phyloP scores from a whole-genome alignment of 1,140 invertebrate genomes.

The Euglossa dilemma region DNA sequence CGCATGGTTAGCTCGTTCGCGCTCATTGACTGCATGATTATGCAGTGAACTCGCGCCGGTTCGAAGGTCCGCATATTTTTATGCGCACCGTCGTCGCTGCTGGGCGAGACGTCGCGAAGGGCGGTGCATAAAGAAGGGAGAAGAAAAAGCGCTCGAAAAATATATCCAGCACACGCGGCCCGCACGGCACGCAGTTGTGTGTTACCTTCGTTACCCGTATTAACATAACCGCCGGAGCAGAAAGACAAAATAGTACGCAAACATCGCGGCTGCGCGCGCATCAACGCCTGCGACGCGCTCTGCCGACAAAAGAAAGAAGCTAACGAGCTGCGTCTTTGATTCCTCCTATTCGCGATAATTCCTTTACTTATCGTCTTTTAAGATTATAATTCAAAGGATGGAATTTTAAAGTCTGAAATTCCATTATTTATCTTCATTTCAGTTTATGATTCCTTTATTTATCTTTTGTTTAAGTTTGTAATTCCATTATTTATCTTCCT shows the following conservation, averaged over 20 bases:
- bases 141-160: slow-evolving; percentile 57
- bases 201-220: slow-evolving; percentile 65
- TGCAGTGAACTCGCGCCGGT: slow-evolving; percentile 65
- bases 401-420: too few species aligned
- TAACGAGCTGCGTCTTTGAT: background rate
- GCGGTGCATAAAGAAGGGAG: slow-evolving; percentile 42
- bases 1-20: slow-evolving; percentile 76
- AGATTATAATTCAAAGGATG: too few species aligned
- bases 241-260: slow-evolving; percentile 60
- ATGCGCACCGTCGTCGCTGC: slow-evolving; percentile 47
- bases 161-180: slow-evolving; percentile 41
- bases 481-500: too few species aligned
- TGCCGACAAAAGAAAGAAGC: background rate
- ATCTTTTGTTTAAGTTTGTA: too few species aligned
- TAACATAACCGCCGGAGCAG: slow-evolving; percentile 71
- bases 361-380: too few species aligned
- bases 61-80: slow-evolving; percentile 71
- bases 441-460: too few species aligned
- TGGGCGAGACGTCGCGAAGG: slow-evolving; percentile 63
- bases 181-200: slow-evolving; percentile 43
- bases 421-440: too few species aligned
- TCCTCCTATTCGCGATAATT: slow-evolving; percentile 2
- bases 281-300: background rate
- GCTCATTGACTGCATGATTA: slow-evolving; percentile 78
- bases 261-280: background rate